These are phyloP conservation scores for Cataglyphis hispanica DNA, from an alignment of 1,140 invertebrate species.

Conservation along the genomic window DNA sequence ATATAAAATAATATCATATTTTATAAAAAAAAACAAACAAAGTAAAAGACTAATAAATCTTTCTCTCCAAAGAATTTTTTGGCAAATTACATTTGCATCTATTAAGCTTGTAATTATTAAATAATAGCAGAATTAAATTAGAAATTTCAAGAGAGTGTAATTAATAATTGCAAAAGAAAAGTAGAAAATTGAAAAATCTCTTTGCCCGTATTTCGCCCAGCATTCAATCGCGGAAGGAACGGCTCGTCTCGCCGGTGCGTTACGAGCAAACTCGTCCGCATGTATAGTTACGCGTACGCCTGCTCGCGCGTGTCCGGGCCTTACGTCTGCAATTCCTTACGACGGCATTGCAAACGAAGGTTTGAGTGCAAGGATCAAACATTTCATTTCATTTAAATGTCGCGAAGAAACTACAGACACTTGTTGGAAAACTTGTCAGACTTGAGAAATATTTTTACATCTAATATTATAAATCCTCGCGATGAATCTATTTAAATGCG, in stretches of 20 bases:
- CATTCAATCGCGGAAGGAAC: constrained; percentile 66
- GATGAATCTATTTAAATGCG: not conserved
- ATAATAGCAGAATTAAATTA: too few relatives aligned
- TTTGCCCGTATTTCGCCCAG: constrained; percentile 30
- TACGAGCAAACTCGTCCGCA: constrained; percentile 43
- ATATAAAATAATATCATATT: not conserved
- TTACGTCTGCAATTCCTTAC: constrained; percentile 37
- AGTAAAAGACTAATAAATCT: not conserved
- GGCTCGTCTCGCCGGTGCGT: constrained; percentile 49
- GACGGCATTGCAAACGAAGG: not conserved
- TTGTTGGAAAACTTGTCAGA: not conserved
- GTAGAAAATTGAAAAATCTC: constrained; percentile 8
- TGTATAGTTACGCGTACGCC: constrained; percentile 24
- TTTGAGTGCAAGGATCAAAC: not conserved
- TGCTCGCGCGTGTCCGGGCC: constrained; percentile 24
- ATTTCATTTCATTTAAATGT: not conserved
- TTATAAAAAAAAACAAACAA: not conserved
- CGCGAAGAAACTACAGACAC: not conserved
- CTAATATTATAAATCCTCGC: too few relatives aligned
- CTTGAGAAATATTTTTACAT: not conserved
- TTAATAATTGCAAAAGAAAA: not conserved
- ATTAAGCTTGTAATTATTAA: not conserved
- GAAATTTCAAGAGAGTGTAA: too few relatives aligned
- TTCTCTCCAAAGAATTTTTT: not conserved
- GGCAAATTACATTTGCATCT: not conserved